A percentile compares a stretch with the other conserved stretches of the same genome.
phyloP scores from a whole-genome alignment of 2,888 invertebrate species.

The Apodemia zela region DNA sequence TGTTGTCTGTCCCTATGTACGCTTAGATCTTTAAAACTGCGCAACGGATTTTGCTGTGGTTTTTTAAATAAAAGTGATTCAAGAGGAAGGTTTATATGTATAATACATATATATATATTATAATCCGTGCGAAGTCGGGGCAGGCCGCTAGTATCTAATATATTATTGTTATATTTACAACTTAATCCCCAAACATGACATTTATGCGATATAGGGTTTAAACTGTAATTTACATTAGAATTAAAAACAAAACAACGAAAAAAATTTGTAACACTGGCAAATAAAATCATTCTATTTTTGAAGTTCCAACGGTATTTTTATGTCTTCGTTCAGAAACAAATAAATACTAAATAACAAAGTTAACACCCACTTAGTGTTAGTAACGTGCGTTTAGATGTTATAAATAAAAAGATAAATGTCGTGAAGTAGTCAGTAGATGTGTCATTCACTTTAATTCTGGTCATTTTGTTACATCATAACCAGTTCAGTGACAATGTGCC shows the following conservation, averaged over 20 bases:
- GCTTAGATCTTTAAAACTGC: no score
- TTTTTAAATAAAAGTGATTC: no score
- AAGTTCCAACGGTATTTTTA: not conserved
- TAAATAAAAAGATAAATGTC: constrained; percentile 33
- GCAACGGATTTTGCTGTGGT: no score
- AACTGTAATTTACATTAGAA: no score
- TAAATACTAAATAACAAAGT: constrained; percentile 7
- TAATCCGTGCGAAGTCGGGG: no score
- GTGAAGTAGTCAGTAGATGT: constrained; percentile 34
- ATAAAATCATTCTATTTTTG: not conserved
- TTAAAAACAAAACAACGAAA: not conserved
- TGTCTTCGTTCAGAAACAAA: not conserved
- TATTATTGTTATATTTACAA: no score
- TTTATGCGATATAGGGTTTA: no score
- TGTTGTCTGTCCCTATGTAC: no score
- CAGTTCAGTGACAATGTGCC: constrained; percentile 58
- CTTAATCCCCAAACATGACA: no score
- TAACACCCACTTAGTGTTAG: constrained; percentile 19
- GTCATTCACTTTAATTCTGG: constrained; percentile 48
- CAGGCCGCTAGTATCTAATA: no score
- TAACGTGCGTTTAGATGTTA: constrained; percentile 24
- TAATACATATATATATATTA: no score
- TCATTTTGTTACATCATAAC: constrained; percentile 68
- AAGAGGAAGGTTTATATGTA: no score
- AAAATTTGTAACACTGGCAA: not conserved